These are phyloP conservation scores for Vicugna pacos DNA, from an alignment of 2,113 vertebrate species.

Conservation along the genomic window DNA sequence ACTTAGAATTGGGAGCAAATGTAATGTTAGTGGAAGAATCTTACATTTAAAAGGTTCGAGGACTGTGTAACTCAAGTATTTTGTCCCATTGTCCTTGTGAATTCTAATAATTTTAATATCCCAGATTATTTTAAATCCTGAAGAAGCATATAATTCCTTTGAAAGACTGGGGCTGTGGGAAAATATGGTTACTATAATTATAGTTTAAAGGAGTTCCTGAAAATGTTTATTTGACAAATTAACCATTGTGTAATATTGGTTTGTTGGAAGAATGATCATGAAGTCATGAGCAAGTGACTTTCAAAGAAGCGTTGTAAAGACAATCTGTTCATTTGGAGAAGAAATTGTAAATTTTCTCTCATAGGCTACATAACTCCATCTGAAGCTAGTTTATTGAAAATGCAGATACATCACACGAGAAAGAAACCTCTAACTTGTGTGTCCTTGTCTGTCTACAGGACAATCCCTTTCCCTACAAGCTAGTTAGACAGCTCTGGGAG, in stretches of 20 bases:
- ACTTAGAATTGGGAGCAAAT: neutral
- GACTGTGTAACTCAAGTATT: slow-evolving; percentile 16
- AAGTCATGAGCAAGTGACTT: neutral
- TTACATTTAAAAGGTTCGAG: neutral
- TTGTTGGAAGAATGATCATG: neutral
- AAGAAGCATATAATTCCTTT: neutral
- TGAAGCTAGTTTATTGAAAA: slow-evolving; percentile 28
- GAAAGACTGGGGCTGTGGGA: neutral
- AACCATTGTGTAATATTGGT: neutral
- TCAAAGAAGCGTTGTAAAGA: neutral
- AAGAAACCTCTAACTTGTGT: neutral
- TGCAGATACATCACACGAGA: neutral
- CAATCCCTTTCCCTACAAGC: neutral
- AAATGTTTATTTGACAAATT: neutral
- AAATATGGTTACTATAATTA: neutral
- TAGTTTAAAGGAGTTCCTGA: neutral
- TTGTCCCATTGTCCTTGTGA: neutral
- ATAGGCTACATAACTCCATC: neutral
- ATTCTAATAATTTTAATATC: slow-evolving; percentile 6
- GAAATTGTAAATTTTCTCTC: neutral
- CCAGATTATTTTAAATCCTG: slow-evolving; percentile 32
- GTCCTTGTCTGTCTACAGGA: neutral
- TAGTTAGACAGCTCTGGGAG: neutral
- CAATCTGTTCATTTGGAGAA: neutral
- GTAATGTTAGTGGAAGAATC: neutral